A percentile compares a stretch with the other conserved stretches of the same genome.
These are phyloP conservation scores for Trichonephila clavata DNA, from an alignment of 1,140 invertebrate genomes.

Conservation along the genomic window DNA sequence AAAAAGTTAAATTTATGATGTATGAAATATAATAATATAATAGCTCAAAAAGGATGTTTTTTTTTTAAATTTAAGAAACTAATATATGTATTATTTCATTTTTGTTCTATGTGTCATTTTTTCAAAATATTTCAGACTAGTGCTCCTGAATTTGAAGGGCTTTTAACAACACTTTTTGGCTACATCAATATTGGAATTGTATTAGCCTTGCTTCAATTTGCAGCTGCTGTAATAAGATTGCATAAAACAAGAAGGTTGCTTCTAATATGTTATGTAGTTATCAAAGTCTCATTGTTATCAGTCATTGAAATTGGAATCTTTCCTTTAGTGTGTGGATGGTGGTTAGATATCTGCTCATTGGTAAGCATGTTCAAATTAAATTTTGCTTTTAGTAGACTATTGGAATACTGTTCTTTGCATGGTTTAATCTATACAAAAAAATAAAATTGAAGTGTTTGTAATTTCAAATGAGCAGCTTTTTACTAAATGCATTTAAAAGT, in stretches of 20 bases:
- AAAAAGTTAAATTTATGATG: no score
- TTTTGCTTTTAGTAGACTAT: not conserved
- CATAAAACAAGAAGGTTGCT: conserved; percentile 90
- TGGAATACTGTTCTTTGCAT: no score
- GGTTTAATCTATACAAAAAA: no score
- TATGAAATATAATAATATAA: no score
- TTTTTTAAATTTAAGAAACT: no score
- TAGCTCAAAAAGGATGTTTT: no score
- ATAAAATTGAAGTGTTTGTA: no score
- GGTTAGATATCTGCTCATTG: conserved; percentile 98
- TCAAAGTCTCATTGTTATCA: conserved; percentile 94
- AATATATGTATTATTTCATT: no score
- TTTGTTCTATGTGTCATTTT: no score
- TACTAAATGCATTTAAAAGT: no score
- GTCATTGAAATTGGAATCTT: conserved; percentile 98
- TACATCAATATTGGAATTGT: conserved; percentile 94
- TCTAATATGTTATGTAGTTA: conserved; percentile 97
- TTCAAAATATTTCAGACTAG: conserved; percentile 81
- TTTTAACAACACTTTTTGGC: conserved; percentile 95
- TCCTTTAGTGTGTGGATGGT: conserved; percentile 98
- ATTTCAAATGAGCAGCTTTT: no score
- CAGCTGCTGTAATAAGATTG: conserved; percentile 86
- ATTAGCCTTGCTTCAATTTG: conserved; percentile 90
- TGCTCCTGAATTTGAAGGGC: conserved; percentile 93
- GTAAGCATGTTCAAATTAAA: conserved; percentile 79